Percentiles rank a stretch among this genome's conserved stretches.
Evolutionary conservation across 2,113 vertebrate species (phyloP).

Genomic region (Ameiurus melas): DNA sequence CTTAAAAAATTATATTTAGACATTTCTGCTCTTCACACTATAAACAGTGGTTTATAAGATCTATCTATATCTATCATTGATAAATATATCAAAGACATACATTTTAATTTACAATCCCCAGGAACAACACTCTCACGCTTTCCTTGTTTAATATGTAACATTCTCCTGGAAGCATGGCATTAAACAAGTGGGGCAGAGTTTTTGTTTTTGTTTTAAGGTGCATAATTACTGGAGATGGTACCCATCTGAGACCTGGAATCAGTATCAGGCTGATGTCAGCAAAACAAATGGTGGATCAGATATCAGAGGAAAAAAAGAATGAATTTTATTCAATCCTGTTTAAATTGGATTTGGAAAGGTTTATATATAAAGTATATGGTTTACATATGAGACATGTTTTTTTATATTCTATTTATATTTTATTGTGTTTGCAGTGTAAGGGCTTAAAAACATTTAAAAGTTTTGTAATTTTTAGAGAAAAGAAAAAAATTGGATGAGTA

Average conservation of each 20-base stretch:
- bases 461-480: background rate
- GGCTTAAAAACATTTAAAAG: background rate
- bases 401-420: background rate
- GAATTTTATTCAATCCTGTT: background rate
- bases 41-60: background rate
- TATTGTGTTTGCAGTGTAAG: background rate
- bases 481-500: background rate
- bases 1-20: too few species aligned
- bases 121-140: background rate
- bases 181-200: background rate
- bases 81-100: background rate
- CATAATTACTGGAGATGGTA: background rate
- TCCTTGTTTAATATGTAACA: background rate
- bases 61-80: background rate
- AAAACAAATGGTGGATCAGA: background rate
- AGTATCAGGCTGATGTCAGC: background rate
- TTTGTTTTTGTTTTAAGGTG: background rate
- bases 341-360: background rate
- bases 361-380: background rate
- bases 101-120: background rate
- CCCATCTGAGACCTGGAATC: background rate
- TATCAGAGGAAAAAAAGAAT: background rate
- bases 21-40: background rate
- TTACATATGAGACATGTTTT: background rate
- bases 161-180: background rate